Evolutionary conservation across 1,140 invertebrate genomes (phyloP).

Genomic region (Atta colombica): DNA sequence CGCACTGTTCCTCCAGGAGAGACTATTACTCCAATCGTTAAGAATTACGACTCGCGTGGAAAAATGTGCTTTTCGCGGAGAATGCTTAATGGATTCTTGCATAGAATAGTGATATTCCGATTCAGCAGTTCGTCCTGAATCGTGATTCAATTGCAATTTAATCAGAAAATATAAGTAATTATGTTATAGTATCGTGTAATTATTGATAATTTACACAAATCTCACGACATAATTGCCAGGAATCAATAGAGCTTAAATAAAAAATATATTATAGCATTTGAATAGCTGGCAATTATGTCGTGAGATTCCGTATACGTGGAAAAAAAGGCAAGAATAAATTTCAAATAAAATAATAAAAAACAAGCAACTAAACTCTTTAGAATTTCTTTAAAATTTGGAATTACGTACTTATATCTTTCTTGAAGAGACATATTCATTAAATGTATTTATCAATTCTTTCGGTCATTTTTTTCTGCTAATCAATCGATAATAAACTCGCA

Average conservation of each 20-base stretch:
- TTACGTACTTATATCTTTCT: not conserved
- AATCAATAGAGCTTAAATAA: not conserved
- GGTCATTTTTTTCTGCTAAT: not conserved
- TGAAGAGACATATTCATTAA: not conserved
- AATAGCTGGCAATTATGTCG: not conserved
- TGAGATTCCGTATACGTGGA: not conserved
- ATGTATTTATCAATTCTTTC: not conserved
- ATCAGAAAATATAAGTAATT: not conserved
- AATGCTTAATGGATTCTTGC: conserved; percentile 46
- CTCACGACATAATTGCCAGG: not conserved
- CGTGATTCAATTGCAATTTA: not conserved
- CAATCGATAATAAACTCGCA: not conserved
- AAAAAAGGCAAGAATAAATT: not conserved
- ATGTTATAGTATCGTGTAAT: not conserved
- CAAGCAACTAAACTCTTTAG: not conserved
- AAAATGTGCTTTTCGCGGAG: conserved; percentile 55
- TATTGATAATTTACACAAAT: not conserved
- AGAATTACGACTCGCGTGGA: conserved; percentile 39
- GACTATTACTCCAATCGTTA: conserved; percentile 49
- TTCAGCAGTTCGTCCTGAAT: not conserved
- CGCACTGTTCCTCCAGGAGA: conserved; percentile 66
- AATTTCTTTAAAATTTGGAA: not conserved
- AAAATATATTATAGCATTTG: not conserved
- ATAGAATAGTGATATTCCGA: not conserved
- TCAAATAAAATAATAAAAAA: not conserved